These are phyloP conservation scores for Tenualosa ilisha DNA, from an alignment of 2,797 vertebrate species.

Conservation along the genomic window DNA sequence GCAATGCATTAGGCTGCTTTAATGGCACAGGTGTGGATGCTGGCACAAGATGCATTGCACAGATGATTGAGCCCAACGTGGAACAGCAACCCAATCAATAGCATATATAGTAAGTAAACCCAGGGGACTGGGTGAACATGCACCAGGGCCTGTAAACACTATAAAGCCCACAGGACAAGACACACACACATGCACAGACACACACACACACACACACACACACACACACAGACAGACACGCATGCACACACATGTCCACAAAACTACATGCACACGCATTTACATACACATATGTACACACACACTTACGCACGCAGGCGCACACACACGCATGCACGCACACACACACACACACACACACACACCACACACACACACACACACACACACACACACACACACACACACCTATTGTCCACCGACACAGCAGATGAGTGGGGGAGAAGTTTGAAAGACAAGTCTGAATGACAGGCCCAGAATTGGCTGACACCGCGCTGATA, in stretches of 20 bases:
- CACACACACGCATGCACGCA: neutral
- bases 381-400: neutral
- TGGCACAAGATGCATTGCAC: conserved; percentile 89
- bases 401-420: neutral
- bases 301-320: neutral
- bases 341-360: neutral
- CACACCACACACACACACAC: neutral
- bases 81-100: conserved; percentile 89
- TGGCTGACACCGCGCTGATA: neutral
- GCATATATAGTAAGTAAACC: conserved; percentile 87
- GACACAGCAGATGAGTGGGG: neutral
- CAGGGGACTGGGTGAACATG: conserved; percentile 76
- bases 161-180: conserved; percentile 50
- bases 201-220: neutral
- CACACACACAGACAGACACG: neutral
- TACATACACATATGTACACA: neutral
- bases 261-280: neutral
- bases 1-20: conserved; percentile 97
- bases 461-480: neutral
- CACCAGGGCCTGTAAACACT: conserved; percentile 66
- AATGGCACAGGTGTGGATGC: conserved; percentile 91
- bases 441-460: neutral
- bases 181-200: conserved; percentile 43
- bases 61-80: conserved; percentile 91
- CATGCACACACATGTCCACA: neutral